Evolutionary conservation across 2,888 invertebrate genomes (phyloP).

Genomic region (Megaustenia siamemsis): DNA sequence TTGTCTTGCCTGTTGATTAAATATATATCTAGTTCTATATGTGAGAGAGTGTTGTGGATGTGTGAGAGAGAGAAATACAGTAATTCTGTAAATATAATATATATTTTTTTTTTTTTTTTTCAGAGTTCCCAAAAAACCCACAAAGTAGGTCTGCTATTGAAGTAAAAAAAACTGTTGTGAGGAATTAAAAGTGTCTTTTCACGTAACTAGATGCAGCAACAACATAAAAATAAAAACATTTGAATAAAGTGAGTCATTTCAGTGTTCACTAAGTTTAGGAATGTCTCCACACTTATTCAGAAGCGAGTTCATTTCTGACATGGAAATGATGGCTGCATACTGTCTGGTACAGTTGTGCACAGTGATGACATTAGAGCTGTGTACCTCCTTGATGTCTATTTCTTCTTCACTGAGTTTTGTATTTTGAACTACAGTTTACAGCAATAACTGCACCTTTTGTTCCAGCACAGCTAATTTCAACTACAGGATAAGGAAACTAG

Average conservation of each 20-base stretch:
- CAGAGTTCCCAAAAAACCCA: constrained; percentile 25
- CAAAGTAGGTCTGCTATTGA: constrained; percentile 3
- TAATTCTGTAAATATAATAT: background rate
- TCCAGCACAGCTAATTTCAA: no score
- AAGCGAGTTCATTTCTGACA: no score
- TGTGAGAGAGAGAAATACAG: background rate
- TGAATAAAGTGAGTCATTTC: background rate
- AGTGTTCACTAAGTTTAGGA: no score
- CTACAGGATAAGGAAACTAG: no score
- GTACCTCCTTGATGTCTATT: no score
- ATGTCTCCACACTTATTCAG: background rate
- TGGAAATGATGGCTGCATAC: no score
- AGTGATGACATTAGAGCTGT: no score
- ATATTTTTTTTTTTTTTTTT: background rate
- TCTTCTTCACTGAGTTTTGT: no score
- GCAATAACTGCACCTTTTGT: no score
- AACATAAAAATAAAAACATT: background rate
- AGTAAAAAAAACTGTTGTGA: background rate
- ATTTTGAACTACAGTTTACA: no score
- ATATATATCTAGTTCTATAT: background rate
- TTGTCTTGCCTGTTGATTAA: background rate
- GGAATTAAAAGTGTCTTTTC: background rate
- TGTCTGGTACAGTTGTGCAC: no score
- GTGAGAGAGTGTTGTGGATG: no score
- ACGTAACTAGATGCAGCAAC: background rate